These are phyloP conservation scores for Chamaea fasciata DNA, from an alignment of 2,113 vertebrate species.

Conservation along the genomic window DNA sequence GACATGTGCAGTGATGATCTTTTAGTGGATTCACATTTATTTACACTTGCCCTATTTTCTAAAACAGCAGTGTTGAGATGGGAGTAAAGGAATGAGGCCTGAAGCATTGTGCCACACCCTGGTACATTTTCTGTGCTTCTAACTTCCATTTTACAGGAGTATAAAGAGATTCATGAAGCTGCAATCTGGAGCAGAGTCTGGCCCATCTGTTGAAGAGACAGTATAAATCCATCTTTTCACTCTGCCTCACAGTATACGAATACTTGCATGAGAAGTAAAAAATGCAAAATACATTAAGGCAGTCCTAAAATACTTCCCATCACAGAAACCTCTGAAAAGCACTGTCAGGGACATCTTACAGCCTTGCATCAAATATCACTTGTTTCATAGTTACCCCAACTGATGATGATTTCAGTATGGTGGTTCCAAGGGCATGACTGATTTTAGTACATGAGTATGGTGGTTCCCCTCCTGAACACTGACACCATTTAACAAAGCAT, in stretches of 20 bases:
- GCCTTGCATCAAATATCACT: neutral
- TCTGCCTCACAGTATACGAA: neutral
- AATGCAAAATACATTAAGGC: neutral
- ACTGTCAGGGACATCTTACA: neutral
- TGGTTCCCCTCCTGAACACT: neutral
- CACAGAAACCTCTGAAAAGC: neutral
- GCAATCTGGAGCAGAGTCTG: neutral
- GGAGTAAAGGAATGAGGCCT: neutral
- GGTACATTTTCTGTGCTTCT: neutral
- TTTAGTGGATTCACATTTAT: rapidly evolving
- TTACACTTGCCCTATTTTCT: neutral
- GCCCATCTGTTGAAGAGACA: neutral
- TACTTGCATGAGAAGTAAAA: neutral
- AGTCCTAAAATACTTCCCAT: neutral
- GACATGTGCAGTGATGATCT: rapidly evolving
- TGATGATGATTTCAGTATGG: neutral
- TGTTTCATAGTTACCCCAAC: neutral
- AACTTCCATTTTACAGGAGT: neutral
- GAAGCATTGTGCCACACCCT: neutral
- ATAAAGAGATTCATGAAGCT: neutral
- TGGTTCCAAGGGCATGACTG: neutral
- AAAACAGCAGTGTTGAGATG: neutral
- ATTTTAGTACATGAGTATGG: neutral
- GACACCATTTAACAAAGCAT: rapidly evolving
- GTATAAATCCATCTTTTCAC: neutral